A percentile compares a stretch with the other conserved stretches of the same genome.
Conservation (phyloP, 2,888 invertebrate species). For the Scrobipalpa atriplicella region DNA sequence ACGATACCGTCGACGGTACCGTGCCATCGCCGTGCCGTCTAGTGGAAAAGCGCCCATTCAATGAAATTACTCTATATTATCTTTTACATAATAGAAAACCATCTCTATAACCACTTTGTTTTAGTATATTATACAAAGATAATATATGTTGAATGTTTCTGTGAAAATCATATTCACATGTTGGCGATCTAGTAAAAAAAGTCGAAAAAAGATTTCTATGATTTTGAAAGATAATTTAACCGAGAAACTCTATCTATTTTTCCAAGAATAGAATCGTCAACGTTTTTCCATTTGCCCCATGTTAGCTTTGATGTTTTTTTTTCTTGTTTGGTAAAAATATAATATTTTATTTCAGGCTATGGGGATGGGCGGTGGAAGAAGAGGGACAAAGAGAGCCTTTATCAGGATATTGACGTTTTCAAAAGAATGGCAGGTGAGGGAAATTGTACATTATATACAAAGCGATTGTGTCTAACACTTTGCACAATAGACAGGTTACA, state of each 20-base stretch:
- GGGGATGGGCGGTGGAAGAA: constrained; percentile 73
- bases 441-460: constrained; percentile 18
- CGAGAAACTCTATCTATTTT: neutral
- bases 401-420: constrained; percentile 62
- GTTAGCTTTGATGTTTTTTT: constrained; percentile 29
- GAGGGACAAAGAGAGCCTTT: constrained; percentile 58
- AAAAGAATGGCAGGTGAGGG: constrained; percentile 64
- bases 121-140: no score
- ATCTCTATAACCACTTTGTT: no score
- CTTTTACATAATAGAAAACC: no score
- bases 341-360: constrained; percentile 54
- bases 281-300: neutral
- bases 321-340: constrained; percentile 36
- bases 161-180: no score
- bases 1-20: no score
- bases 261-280: neutral
- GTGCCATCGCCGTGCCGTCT: no score
- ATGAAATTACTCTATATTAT: no score
- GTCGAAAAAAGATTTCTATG: no score
- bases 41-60: no score
- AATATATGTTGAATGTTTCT: no score
- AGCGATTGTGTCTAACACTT: constrained; percentile 26
- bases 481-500: constrained; percentile 10
- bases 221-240: neutral
- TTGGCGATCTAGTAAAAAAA: no score